These are phyloP conservation scores for Stichodactyla helianthus DNA, from an alignment of 64 coral and sea anemone species.

Conservation along the genomic window DNA sequence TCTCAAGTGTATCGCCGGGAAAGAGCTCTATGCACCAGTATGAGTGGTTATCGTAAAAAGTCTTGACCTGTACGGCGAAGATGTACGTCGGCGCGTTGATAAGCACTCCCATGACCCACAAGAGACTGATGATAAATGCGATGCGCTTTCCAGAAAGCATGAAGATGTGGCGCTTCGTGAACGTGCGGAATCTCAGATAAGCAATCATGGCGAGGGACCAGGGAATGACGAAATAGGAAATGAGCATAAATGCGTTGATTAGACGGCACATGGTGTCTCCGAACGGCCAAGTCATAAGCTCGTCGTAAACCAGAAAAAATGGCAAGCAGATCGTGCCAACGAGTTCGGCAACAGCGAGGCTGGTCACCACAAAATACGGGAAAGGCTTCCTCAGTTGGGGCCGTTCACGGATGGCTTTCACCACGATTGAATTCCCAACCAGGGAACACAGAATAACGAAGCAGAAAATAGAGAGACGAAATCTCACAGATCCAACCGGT, in stretches of 20 bases:
- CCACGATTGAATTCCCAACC: background rate
- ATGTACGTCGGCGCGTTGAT: conserved; percentile 14
- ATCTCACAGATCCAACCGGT: background rate
- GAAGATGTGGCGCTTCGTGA: background rate
- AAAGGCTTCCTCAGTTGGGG: conserved; percentile 5
- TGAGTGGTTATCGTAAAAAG: background rate
- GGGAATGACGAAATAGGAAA: conserved; percentile 12
- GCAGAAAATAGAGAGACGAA: background rate
- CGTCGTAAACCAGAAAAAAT: conserved; percentile 19
- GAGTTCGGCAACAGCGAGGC: conserved; percentile 1
- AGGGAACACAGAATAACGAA: conserved; percentile 7
- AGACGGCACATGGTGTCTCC: conserved; percentile 5
- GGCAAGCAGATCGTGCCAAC: conserved; percentile 18
- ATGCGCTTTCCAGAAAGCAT: background rate
- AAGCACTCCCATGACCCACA: background rate
- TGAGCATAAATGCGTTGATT: background rate
- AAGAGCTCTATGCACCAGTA: conserved; percentile 34
- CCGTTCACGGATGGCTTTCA: background rate
- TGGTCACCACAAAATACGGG: conserved; percentile 6
- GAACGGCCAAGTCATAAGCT: conserved; percentile 14
- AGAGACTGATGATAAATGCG: background rate
- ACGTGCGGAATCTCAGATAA: background rate
- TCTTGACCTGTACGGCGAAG: conserved; percentile 1
- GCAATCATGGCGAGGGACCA: conserved; percentile 21
- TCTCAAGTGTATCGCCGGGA: background rate